Percentiles rank a stretch among this genome's conserved stretches.
Evolutionary conservation across 2,113 vertebrate species (phyloP).

Genomic region (Myotis brandtii): DNA sequence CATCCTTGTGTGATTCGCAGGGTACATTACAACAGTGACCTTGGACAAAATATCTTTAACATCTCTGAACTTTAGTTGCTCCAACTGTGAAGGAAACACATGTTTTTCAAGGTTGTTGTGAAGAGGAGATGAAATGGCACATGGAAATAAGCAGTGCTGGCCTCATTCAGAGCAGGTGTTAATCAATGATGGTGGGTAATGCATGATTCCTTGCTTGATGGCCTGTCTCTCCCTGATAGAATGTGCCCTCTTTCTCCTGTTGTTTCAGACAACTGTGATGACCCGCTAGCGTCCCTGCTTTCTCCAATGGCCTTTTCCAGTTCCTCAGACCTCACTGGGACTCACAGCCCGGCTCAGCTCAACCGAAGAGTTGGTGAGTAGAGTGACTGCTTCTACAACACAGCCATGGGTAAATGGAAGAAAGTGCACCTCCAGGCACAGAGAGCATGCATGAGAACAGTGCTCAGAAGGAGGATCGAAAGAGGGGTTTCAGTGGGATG

Average conservation of each 20-base stretch:
- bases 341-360: conserved; percentile 91
- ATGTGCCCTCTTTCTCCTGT: conserved; percentile 18
- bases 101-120: background rate
- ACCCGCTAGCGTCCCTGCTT: conserved; percentile 89
- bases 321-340: conserved; percentile 91
- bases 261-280: conserved; percentile 92
- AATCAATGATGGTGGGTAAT: background rate
- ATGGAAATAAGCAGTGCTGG: background rate
- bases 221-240: background rate
- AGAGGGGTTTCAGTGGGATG: background rate
- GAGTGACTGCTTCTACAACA: background rate
- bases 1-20: too few species aligned
- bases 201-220: background rate
- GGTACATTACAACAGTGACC: background rate
- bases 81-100: background rate
- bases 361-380: conserved; percentile 94
- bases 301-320: conserved; percentile 92
- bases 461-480: background rate
- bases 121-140: background rate
- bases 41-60: background rate
- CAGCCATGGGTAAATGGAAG: background rate
- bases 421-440: background rate
- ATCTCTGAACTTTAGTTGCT: background rate
- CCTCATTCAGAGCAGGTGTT: background rate
- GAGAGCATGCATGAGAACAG: background rate